phyloP scores from a whole-genome alignment of 1,140 invertebrate species.

The Leptinotarsa undecemlineata region DNA sequence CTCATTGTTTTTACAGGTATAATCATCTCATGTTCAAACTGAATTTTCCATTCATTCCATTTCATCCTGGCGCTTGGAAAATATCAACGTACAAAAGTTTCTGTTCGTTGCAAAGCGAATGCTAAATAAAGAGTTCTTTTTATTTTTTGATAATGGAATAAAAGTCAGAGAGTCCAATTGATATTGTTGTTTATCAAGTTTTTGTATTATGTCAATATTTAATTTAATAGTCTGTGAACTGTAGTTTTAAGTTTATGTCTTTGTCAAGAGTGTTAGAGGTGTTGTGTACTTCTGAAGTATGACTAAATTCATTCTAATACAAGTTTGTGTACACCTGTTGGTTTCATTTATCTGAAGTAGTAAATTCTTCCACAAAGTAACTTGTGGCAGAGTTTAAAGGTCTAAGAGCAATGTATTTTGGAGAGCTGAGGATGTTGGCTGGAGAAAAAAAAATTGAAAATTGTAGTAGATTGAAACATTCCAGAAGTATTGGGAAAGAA shows the following conservation, averaged over 20 bases:
- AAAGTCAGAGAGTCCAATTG: neutral
- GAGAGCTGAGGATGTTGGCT: too few relatives aligned
- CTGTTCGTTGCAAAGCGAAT: neutral
- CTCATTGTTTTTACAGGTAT: neutral
- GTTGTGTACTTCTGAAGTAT: conserved; percentile 33
- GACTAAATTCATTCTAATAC: neutral
- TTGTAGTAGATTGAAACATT: too few relatives aligned
- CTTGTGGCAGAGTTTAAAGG: too few relatives aligned
- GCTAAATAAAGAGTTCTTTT: neutral
- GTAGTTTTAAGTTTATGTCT: conserved; percentile 33
- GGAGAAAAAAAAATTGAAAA: too few relatives aligned
- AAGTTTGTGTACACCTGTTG: neutral
- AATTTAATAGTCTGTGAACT: neutral
- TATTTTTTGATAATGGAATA: conserved; percentile 6
- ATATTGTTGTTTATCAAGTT: too few relatives aligned
- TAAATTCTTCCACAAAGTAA: too few relatives aligned
- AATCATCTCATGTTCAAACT: conserved; percentile 21
- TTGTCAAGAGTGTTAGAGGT: conserved; percentile 29
- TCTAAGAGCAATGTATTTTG: too few relatives aligned
- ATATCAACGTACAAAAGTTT: conserved; percentile 10
- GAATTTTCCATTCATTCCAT: conserved; percentile 35
- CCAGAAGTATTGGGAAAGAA: too few relatives aligned
- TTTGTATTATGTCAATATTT: neutral
- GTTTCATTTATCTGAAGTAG: neutral
- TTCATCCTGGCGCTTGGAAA: conserved; percentile 29